Evolutionary conservation across 2,888 invertebrate species (phyloP).

Genomic region (Ametastegia equiseti): DNA sequence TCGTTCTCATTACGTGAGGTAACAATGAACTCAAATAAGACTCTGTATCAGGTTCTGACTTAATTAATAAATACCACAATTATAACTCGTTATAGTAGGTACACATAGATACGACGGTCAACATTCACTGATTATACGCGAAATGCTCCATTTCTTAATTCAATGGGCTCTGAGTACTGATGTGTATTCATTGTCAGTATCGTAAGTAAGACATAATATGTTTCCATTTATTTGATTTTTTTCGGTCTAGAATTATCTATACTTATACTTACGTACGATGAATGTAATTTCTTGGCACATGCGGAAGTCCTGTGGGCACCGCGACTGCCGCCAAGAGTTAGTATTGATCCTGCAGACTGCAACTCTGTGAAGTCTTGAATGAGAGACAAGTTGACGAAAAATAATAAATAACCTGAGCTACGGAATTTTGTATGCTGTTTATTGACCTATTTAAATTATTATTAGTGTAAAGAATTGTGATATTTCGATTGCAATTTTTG

Average conservation of each 20-base stretch:
- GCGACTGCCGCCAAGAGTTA: conserved; percentile 21
- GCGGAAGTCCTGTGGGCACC: neutral
- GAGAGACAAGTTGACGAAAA: neutral
- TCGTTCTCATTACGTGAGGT: neutral
- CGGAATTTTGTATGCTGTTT: neutral
- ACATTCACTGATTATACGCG: neutral
- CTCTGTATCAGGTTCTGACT: neutral
- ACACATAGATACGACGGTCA: neutral
- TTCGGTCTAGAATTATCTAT: neutral
- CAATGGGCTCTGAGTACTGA: neutral
- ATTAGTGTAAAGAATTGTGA: neutral
- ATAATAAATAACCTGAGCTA: no score
- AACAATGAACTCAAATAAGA: neutral
- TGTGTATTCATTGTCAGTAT: neutral
- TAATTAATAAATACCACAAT: neutral
- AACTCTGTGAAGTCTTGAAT: neutral
- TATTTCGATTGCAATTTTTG: no score
- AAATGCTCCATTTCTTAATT: neutral
- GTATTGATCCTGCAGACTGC: conserved; percentile 34
- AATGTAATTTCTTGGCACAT: conserved; percentile 29
- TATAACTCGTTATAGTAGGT: no score
- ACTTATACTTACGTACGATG: neutral
- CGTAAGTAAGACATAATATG: neutral
- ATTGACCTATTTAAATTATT: neutral
- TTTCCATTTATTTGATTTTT: no score